Evolutionary conservation across 2,888 invertebrate genomes (phyloP).

Genomic region (Leptopterna dolabrata): DNA sequence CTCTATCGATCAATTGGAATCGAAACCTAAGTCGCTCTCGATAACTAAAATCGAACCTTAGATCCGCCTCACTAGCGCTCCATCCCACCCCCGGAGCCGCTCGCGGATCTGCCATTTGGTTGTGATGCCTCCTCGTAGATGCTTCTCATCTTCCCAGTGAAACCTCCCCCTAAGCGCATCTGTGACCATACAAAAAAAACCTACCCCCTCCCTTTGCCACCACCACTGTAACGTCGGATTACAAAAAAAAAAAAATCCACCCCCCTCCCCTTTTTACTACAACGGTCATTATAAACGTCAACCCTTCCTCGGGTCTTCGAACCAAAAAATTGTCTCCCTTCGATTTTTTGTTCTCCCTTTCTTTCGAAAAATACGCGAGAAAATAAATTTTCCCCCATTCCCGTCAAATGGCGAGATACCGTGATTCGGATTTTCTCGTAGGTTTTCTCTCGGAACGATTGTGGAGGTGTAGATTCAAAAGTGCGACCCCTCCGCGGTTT

Average conservation of each 20-base stretch:
- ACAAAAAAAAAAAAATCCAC: background rate
- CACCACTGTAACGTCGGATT: background rate
- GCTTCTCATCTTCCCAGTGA: background rate
- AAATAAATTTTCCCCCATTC: background rate
- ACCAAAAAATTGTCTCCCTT: background rate
- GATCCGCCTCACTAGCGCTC: slow-evolving; percentile 25
- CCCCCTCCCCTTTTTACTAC: background rate
- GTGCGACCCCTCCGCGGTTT: background rate
- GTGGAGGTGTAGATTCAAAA: slow-evolving; percentile 2
- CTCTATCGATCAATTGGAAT: too few species aligned
- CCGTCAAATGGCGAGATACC: slow-evolving; percentile 10
- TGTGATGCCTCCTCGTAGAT: background rate
- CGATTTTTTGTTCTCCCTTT: background rate
- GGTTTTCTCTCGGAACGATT: background rate
- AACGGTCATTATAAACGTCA: background rate
- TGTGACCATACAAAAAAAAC: background rate
- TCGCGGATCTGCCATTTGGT: slow-evolving; percentile 4
- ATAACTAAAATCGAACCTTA: background rate
- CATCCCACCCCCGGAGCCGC: background rate
- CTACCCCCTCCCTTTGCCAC: background rate
- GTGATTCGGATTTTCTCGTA: background rate
- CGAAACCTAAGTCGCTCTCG: background rate
- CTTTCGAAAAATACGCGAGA: background rate
- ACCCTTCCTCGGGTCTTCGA: background rate
- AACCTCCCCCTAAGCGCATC: background rate